These are phyloP conservation scores for Taxidea taxus DNA, from an alignment of 2,113 vertebrate genomes.

Conservation along the genomic window DNA sequence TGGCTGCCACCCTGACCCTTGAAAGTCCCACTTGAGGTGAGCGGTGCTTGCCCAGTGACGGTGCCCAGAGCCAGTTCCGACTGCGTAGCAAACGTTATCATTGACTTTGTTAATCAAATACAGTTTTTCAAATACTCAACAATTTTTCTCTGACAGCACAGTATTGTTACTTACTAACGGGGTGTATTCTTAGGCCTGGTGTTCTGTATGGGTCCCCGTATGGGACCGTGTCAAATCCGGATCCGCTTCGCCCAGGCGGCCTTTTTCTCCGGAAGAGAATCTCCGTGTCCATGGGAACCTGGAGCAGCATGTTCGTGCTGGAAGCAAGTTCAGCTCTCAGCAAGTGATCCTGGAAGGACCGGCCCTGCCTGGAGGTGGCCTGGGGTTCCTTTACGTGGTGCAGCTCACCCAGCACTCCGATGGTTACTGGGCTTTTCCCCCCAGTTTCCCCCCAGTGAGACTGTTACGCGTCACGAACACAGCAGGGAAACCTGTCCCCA, in stretches of 20 bases:
- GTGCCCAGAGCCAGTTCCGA: background rate
- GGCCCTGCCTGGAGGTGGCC: too few species aligned
- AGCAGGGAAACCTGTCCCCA: background rate
- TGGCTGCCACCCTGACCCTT: fast-evolving
- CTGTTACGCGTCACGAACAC: background rate
- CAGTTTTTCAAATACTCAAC: background rate
- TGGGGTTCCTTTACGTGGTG: fast-evolving
- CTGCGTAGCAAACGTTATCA: background rate
- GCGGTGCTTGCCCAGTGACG: background rate
- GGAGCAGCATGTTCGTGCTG: background rate
- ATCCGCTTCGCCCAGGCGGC: background rate
- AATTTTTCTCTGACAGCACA: background rate
- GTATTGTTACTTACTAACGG: background rate
- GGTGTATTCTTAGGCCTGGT: background rate
- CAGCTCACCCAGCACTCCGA: background rate
- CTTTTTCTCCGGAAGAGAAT: background rate
- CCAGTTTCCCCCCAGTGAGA: background rate
- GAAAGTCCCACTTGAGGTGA: background rate
- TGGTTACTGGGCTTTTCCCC: too few species aligned
- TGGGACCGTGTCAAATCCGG: background rate
- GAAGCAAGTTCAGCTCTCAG: background rate
- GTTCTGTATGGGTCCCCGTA: background rate
- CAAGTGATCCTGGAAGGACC: background rate
- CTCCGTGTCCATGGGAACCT: background rate
- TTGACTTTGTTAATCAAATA: background rate